Evolutionary conservation across 2,797 vertebrate species (phyloP).

Genomic region (Merluccius polli): DNA sequence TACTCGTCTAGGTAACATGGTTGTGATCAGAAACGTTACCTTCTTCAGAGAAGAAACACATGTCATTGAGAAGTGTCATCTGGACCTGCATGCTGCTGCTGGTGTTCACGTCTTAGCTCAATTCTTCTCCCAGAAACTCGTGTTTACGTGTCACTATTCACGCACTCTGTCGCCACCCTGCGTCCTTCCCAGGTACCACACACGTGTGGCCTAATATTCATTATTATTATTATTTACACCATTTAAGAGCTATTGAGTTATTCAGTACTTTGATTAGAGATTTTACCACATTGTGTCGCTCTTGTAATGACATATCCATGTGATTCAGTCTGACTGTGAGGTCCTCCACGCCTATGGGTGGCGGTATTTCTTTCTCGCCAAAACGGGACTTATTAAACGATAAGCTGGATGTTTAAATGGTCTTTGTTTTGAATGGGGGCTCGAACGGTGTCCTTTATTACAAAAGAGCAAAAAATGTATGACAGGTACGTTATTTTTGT

Average conservation of each 20-base stretch:
- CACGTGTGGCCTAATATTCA: neutral
- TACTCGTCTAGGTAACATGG: neutral
- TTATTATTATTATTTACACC: neutral
- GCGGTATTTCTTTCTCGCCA: conserved; percentile 26
- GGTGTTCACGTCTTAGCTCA: neutral
- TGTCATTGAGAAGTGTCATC: neutral
- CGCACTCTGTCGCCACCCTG: neutral
- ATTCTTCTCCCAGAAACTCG: neutral
- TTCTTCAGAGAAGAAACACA: neutral
- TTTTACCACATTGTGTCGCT: neutral
- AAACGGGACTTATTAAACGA: neutral
- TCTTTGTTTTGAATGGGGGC: conserved; percentile 66
- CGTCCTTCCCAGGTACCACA: neutral
- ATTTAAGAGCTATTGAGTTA: neutral
- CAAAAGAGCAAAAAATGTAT: conserved; percentile 59
- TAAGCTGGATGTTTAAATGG: conserved; percentile 53
- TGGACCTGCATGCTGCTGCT: neutral
- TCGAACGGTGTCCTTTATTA: conserved; percentile 31
- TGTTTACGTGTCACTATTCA: neutral
- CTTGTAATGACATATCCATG: neutral
- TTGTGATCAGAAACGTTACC: neutral
- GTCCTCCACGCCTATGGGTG: conserved; percentile 23
- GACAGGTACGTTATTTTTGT: conserved; percentile 60
- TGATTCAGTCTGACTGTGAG: neutral
- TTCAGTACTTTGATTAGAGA: neutral